These are phyloP conservation scores for Hirtodrosophila confusa DNA, from an alignment of 2,888 invertebrate genomes.

Conservation along the genomic window DNA sequence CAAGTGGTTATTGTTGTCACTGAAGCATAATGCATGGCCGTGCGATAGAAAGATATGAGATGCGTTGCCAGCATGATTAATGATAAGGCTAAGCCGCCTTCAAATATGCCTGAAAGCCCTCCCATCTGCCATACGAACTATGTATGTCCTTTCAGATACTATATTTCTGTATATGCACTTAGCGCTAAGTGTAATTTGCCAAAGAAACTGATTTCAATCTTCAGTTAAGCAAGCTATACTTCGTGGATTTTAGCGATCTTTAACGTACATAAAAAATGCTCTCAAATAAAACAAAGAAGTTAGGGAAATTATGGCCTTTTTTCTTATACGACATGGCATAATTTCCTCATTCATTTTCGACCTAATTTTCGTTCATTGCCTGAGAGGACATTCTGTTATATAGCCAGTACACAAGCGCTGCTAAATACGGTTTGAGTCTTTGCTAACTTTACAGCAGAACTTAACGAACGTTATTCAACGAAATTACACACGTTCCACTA, in stretches of 20 bases:
- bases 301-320: slow-evolving; percentile 3
- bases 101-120: slow-evolving; percentile 48
- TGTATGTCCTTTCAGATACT: slow-evolving; percentile 27
- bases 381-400: slow-evolving; percentile 6
- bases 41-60: slow-evolving; percentile 44
- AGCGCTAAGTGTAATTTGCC: slow-evolving; percentile 44
- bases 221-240: too few relatives aligned
- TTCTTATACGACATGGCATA: neutral
- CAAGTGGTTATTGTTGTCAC: slow-evolving; percentile 76
- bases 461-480: neutral
- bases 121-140: slow-evolving; percentile 21
- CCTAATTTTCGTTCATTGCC: slow-evolving; percentile 7
- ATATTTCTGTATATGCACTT: slow-evolving; percentile 47
- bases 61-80: slow-evolving; percentile 55
- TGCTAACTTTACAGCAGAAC: neutral
- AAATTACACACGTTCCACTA: slow-evolving; percentile 11
- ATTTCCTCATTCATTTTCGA: slow-evolving; percentile 19
- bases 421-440: slow-evolving; percentile 9
- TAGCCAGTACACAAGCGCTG: neutral
- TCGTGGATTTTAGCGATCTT: too few relatives aligned
- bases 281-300: too few relatives aligned
- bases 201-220: slow-evolving; percentile 50
- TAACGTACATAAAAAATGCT: too few relatives aligned
- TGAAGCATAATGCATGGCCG: slow-evolving; percentile 55
- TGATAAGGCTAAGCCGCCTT: slow-evolving; percentile 51